A percentile compares a stretch with the other conserved stretches of the same genome.
phyloP scores from a whole-genome alignment of 2,113 vertebrate genomes.

The Tretioscincus oriximinensis region DNA sequence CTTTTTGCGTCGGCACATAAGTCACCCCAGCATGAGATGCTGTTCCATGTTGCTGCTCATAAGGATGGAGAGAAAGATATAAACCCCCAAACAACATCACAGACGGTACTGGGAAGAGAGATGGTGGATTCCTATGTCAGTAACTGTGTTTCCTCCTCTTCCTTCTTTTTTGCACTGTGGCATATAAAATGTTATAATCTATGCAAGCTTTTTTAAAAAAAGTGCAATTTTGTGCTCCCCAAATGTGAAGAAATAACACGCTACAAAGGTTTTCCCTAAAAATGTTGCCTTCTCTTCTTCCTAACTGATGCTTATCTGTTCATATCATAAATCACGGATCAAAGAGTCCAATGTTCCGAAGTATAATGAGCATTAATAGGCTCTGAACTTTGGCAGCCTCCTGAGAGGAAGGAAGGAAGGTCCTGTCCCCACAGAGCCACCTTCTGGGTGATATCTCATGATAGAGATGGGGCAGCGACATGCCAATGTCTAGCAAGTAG shows the following conservation, averaged over 20 bases:
- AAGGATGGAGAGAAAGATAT: conserved; percentile 3
- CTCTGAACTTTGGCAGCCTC: no score
- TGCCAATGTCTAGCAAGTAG: no score
- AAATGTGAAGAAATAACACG: not conserved
- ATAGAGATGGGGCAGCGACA: no score
- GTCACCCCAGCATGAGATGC: not conserved
- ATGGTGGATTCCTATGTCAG: not conserved
- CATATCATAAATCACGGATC: no score
- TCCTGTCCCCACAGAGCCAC: no score
- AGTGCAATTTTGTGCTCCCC: not conserved
- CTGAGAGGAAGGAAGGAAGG: no score
- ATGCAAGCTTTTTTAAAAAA: not conserved
- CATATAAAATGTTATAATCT: not conserved
- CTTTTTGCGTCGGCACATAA: conserved; percentile 29
- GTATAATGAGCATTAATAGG: no score
- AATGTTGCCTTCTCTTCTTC: not conserved
- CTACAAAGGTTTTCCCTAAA: no score
- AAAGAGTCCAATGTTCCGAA: no score
- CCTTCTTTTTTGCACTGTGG: not conserved
- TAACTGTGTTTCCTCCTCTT: not conserved
- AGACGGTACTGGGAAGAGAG: not conserved
- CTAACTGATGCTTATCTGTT: not conserved
- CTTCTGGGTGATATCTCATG: no score
- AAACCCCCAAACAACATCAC: not conserved
- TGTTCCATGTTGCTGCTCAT: not conserved